Conservation (phyloP, 2,797 vertebrate species). For the Epinephelus malabaricus region DNA sequence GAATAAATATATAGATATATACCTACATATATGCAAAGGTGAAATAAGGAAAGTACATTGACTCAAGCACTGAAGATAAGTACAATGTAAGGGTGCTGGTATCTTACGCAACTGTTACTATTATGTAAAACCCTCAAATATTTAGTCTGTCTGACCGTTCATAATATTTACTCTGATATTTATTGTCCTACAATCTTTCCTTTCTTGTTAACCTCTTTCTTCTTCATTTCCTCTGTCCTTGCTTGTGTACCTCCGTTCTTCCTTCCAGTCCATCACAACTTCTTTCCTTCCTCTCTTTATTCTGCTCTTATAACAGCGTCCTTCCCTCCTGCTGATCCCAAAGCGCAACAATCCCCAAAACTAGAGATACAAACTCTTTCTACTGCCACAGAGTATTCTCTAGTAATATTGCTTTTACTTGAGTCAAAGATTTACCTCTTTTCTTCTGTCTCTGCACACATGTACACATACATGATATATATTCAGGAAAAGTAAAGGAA, state of each 20-base stretch:
- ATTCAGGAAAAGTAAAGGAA: slow-evolving; percentile 25
- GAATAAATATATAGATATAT: slow-evolving; percentile 58
- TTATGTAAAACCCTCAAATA: too few species aligned
- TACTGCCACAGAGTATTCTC: not conserved
- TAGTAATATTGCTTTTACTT: not conserved
- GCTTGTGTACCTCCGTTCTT: not conserved
- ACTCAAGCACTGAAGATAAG: not conserved
- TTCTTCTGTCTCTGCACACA: slow-evolving; percentile 36
- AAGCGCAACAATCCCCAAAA: not conserved
- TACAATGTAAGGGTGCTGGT: slow-evolving; percentile 10
- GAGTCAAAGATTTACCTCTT: not conserved
- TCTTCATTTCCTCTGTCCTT: not conserved
- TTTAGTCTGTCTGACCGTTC: too few species aligned
- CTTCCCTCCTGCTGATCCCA: not conserved
- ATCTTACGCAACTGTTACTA: too few species aligned
- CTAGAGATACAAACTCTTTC: too few species aligned
- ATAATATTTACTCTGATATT: not conserved
- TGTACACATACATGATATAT: slow-evolving; percentile 9
- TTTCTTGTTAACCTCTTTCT: too few species aligned
- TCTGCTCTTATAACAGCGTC: not conserved
- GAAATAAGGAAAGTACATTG: slow-evolving; percentile 6
- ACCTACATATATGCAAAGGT: slow-evolving; percentile 56
- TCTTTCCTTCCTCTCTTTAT: not conserved
- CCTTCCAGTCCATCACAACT: not conserved
- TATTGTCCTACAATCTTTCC: not conserved